These are phyloP conservation scores for Leptestheria dahalacensis DNA, from an alignment of 1,140 invertebrate genomes.

Conservation along the genomic window DNA sequence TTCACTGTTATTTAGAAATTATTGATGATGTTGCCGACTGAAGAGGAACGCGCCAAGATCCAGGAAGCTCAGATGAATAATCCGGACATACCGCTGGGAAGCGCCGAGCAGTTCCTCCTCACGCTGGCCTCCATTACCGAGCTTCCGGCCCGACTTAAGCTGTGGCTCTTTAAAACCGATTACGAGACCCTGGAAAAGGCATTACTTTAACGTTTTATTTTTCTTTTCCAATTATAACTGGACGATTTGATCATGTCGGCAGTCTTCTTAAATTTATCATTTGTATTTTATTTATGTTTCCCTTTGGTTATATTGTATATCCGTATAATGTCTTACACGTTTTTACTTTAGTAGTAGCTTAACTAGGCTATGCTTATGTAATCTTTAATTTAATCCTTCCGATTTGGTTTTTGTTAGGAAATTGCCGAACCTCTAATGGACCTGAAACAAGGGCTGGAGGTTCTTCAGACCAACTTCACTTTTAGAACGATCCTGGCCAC, in stretches of 20 bases:
- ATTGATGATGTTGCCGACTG: slow-evolving; percentile 89
- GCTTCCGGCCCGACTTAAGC: slow-evolving; percentile 78
- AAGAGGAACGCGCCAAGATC: slow-evolving; percentile 91
- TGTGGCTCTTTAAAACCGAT: slow-evolving; percentile 98
- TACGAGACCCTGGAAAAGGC: slow-evolving; percentile 90
- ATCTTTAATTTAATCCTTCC: neutral
- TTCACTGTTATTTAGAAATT: slow-evolving; percentile 59
- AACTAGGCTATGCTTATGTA: no score
- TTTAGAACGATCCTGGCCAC: slow-evolving; percentile 88
- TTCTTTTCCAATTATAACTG: neutral
- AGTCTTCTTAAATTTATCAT: no score
- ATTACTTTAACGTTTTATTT: slow-evolving; percentile 19
- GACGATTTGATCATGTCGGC: neutral
- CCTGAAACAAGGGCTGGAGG: slow-evolving; percentile 87
- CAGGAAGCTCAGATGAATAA: slow-evolving; percentile 86
- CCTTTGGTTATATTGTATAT: no score
- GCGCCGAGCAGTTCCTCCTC: slow-evolving; percentile 93
- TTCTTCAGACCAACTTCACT: slow-evolving; percentile 77
- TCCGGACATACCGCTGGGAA: slow-evolving; percentile 88
- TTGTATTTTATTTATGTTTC: no score
- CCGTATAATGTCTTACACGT: no score
- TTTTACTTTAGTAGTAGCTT: no score
- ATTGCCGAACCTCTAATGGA: slow-evolving; percentile 97
- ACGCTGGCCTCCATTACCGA: slow-evolving; percentile 91
- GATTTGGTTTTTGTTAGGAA: slow-evolving; percentile 48